These are phyloP conservation scores for Camelus dromedarius DNA, from an alignment of 2,113 vertebrate genomes.

Conservation along the genomic window DNA sequence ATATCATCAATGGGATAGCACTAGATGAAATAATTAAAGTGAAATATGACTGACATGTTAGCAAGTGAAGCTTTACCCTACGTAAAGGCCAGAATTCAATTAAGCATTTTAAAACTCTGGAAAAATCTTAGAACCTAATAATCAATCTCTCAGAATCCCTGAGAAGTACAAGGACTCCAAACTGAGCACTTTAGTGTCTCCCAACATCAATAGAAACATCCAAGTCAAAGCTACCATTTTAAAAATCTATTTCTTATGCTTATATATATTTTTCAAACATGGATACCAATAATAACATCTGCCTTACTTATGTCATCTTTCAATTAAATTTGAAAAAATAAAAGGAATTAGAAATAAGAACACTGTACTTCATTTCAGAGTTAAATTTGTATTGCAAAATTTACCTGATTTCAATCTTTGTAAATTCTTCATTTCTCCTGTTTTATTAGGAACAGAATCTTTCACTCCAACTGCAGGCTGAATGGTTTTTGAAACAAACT, in stretches of 20 bases:
- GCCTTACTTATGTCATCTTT: conserved; percentile 90
- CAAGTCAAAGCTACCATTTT: background rate
- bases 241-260: background rate
- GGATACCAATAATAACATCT: conserved; percentile 90
- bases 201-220: background rate
- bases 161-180: background rate
- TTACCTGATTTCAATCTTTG: conserved; percentile 83
- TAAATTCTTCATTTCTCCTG: background rate
- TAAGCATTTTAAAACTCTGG: background rate
- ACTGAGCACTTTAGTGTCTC: background rate
- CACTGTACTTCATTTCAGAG: background rate
- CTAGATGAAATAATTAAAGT: conserved; percentile 21
- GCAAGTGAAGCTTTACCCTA: background rate
- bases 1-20: background rate
- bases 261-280: background rate
- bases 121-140: background rate
- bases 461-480: conserved; percentile 60
- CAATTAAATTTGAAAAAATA: conserved; percentile 87
- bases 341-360: conserved; percentile 33
- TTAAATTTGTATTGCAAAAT: background rate
- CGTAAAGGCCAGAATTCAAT: background rate
- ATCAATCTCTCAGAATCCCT: conserved; percentile 3
- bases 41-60: background rate
- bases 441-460: conserved; percentile 35
- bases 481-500: conserved; percentile 52